Conservation (phyloP, 2,797 vertebrate species). For the Notoglanidium macrostoma region DNA sequence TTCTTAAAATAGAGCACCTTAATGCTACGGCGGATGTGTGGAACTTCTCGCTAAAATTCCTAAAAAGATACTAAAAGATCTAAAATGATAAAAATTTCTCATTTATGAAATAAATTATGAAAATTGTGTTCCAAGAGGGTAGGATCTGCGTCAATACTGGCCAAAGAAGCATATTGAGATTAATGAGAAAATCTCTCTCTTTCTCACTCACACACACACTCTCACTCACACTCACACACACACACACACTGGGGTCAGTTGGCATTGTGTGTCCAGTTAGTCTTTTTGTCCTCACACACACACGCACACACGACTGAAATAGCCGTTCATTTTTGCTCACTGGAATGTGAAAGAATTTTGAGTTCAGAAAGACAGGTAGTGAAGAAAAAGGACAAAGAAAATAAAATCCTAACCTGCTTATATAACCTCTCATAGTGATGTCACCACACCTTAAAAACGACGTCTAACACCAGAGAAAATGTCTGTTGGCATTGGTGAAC, state of each 20-base stretch:
- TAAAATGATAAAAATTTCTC: not conserved
- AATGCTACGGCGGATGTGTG: constrained; percentile 36
- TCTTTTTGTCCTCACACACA: constrained; percentile 32
- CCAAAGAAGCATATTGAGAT: constrained; percentile 57
- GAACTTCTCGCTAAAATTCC: not conserved
- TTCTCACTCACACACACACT: constrained; percentile 50
- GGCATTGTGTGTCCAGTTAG: constrained; percentile 70
- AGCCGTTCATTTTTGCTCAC: constrained; percentile 8
- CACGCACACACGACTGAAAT: constrained; percentile 35
- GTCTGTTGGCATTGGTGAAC: constrained; percentile 24
- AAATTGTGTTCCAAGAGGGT: constrained; percentile 58
- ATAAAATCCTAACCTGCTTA: not conserved
- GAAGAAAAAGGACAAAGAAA: not conserved
- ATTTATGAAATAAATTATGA: constrained; percentile 61
- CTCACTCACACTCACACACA: constrained; percentile 62
- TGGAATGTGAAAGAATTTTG: constrained; percentile 35
- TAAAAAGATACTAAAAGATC: not conserved
- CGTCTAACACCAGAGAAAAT: constrained; percentile 8
- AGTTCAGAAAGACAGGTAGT: constrained; percentile 20
- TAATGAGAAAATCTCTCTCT: not conserved
- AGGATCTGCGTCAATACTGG: constrained; percentile 80
- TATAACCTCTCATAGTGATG: not conserved
- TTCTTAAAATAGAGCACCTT: constrained; percentile 31
- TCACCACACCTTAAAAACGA: not conserved
- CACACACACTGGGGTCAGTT: constrained; percentile 68